Evolutionary conservation across 2,888 invertebrate genomes (phyloP).

Genomic region (Acleris emargana): DNA sequence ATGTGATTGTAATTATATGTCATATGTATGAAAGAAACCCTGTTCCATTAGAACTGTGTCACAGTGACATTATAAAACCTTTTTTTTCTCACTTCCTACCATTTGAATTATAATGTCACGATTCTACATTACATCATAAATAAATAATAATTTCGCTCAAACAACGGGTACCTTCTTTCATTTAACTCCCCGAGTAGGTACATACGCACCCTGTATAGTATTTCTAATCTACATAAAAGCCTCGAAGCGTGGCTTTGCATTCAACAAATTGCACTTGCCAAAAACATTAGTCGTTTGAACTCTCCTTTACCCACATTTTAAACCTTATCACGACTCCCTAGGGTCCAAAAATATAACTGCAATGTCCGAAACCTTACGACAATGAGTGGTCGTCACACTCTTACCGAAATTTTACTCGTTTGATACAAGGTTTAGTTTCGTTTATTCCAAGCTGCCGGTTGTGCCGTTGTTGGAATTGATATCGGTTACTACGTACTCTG

Average conservation of each 20-base stretch:
- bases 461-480: background rate
- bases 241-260: conserved; percentile 10
- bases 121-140: too few relatives aligned
- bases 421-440: background rate
- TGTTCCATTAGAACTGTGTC: too few relatives aligned
- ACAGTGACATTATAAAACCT: too few relatives aligned
- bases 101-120: too few relatives aligned
- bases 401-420: background rate
- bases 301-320: background rate
- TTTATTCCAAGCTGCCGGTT: background rate
- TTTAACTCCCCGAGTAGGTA: too few relatives aligned
- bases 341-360: conserved; percentile 2
- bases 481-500: background rate
- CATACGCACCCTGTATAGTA: background rate
- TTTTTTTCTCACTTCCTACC: too few relatives aligned
- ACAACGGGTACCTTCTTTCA: too few relatives aligned
- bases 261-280: conserved; percentile 33
- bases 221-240: conserved; percentile 30
- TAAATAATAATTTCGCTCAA: too few relatives aligned
- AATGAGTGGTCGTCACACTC: conserved; percentile 9
- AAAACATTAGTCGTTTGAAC: conserved; percentile 29
- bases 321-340: background rate
- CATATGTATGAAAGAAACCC: too few relatives aligned
- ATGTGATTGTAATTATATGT: too few relatives aligned
- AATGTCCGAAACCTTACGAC: conserved; percentile 12